Evolutionary conservation across 2,888 invertebrate species (phyloP), one percentile per base, ranked within the genome.

Genomic region (Cordilura impudica): DNA sequence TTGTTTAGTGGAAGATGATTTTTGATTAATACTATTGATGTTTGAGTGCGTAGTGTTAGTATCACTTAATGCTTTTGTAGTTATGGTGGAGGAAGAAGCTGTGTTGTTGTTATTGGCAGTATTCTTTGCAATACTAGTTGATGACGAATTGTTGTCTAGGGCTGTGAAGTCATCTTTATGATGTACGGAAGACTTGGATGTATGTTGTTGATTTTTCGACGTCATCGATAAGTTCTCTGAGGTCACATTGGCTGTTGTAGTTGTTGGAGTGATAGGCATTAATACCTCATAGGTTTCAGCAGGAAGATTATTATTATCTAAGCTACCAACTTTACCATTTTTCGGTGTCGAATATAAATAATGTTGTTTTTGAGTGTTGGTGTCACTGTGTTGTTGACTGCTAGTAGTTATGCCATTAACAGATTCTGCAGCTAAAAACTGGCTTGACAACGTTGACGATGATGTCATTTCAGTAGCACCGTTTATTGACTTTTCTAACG

Each of bases 391-490:
- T 18, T 81, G 78, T 43, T 84, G 83, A 60, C 83, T 71, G 67
- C 56, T 79, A 6, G 67, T 72, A 21, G 71, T 75, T 16, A 14
- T 60, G 51, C 79, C 79, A 75, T 79, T 79, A 47, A 74, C 71
- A 6, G 79, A 75, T 63, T 79, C 79, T 14, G 60, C 70, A 2
- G 79, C 75, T 21, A 35, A 49, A 72, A 75, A 79, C 75, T 79
- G 75, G 67, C 69, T 84, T 80, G 84, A 81, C 81, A 75, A 66
- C 58, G 83, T 78, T 49, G 85, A 78, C 53, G 83, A 71, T 86
- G 88, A 88, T 85, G 88, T 87, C 85, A 88, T 85, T 84, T 86
- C 86, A 82, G 84, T 85, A 81, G 84, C 81, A 67, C 81, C 78
- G 74, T 84, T 82, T 65, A 58, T 76, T 21, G 82, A 72, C 74